phyloP scores from a whole-genome alignment of 2,888 invertebrate species.

The Ryuthela nishihirai region DNA sequence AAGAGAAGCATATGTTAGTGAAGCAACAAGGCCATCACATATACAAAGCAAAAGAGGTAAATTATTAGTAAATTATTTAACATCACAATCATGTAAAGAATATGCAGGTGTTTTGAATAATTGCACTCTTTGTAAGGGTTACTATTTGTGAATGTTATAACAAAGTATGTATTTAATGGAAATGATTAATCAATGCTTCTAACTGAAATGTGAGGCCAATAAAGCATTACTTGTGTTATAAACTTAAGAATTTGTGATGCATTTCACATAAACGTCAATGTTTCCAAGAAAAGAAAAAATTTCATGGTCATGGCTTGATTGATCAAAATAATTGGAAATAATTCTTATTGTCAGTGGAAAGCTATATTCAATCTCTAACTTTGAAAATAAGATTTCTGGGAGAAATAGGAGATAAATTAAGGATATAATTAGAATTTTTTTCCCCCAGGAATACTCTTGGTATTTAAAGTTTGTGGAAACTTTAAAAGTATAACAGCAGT shows the following conservation, averaged over 20 bases:
- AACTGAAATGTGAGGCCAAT: background rate
- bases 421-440: no score
- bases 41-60: conserved; percentile 13
- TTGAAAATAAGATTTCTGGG: no score
- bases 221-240: background rate
- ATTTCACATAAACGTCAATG: no score
- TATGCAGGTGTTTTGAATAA: background rate
- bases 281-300: no score
- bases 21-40: conserved; percentile 5
- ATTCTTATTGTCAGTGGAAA: no score
- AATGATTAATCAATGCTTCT: background rate
- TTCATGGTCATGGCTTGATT: no score
- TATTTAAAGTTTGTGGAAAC: no score
- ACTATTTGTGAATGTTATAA: background rate
- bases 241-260: background rate
- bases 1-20: conserved; percentile 8
- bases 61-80: background rate
- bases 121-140: background rate
- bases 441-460: no score
- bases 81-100: background rate
- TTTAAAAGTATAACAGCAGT: no score
- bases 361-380: no score
- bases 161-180: background rate
- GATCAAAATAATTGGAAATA: no score
- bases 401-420: no score